Base-by-base conservation (phyloP, 2,113 vertebrate species). In the Xyrauchen texanus region DNA sequence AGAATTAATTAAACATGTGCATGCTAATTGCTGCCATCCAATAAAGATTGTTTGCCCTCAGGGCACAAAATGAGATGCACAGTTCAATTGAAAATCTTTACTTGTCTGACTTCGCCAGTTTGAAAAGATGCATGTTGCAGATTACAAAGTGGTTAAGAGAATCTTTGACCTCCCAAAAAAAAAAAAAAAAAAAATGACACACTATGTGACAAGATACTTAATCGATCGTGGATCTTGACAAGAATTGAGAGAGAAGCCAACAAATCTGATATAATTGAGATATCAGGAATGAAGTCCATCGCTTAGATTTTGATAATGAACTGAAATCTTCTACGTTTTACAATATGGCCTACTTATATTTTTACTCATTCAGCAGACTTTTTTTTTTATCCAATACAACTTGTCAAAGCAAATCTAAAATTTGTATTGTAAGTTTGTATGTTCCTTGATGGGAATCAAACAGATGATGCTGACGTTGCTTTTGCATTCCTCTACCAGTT, bases 81-180 rank as follows among this genome's bases (percentile, higher is more conserved):
- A 67, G 75, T 77, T 82, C 63, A 79, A 86, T 80, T 76, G 67
- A 81, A 87, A 86, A 82, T 83, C 81, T 77, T 84, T 79, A 85
- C 62, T 61, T 71, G 70, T 70, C 80, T 78, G 62, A 76, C 76
- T 68, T 71, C 61, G 53, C 44, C 69, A 74, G 75, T 82, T 80
- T 68, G 57, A 75, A 80, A 74, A 79, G 77, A 61, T 61, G 69
- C 51, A 55, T 67, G 57, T 67, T 71, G 55, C 66, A 68, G 66
- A 83, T 78, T 83, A 69, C 52, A 47, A 53, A 68, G 11, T 73
- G 63, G n/a, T 78, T 84, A 68, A 57, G 72, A 76, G 57, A 78
- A 82, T 34, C 15, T 62, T 78, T 82, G 81, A 78, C 69, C 77
- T 87, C 62, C 16, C 34, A 34, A 34, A 34, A 34, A 34, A 34